Percentiles rank a stretch among this genome's conserved stretches.
phyloP scores from a whole-genome alignment of 2,797 vertebrate genomes.

The Hippocampus kuda region DNA sequence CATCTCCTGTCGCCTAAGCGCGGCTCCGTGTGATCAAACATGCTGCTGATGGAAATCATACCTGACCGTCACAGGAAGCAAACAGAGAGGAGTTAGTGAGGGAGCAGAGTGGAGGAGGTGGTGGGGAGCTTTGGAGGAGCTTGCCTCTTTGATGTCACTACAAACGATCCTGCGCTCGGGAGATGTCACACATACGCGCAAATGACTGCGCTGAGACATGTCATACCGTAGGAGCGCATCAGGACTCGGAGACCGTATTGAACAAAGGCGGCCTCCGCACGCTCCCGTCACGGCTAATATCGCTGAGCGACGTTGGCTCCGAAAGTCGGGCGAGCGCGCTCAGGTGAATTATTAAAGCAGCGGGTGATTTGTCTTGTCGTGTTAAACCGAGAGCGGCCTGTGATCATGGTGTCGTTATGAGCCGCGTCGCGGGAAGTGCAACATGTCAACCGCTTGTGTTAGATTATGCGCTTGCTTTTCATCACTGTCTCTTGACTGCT shows the following conservation, averaged over 20 bases:
- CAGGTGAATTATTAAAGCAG: slow-evolving; percentile 61
- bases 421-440: slow-evolving; percentile 35
- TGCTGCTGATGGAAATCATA: slow-evolving; percentile 67
- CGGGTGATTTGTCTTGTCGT: slow-evolving; percentile 57
- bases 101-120: slow-evolving; percentile 6
- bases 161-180: slow-evolving; percentile 59
- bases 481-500: slow-evolving; percentile 27
- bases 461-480: slow-evolving; percentile 48
- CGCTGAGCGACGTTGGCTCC: slow-evolving; percentile 20
- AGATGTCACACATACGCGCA: slow-evolving; percentile 49
- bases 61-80: slow-evolving; percentile 57
- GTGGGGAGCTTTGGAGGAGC: slow-evolving; percentile 4
- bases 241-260: slow-evolving; percentile 43
- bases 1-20: slow-evolving; percentile 37
- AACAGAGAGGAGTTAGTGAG: slow-evolving; percentile 25
- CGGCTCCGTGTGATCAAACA: slow-evolving; percentile 66
- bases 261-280: slow-evolving; percentile 53
- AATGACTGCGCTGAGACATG: slow-evolving; percentile 27
- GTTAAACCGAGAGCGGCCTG: slow-evolving; percentile 54
- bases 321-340: slow-evolving; percentile 42
- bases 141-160: slow-evolving; percentile 68
- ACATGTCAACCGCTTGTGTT: slow-evolving; percentile 54
- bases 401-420: slow-evolving; percentile 61
- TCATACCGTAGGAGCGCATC: slow-evolving; percentile 40
- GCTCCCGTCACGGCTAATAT: slow-evolving; percentile 56